Base-by-base conservation (phyloP, 2,113 vertebrate genomes). In the Pantherophis guttatus region DNA sequence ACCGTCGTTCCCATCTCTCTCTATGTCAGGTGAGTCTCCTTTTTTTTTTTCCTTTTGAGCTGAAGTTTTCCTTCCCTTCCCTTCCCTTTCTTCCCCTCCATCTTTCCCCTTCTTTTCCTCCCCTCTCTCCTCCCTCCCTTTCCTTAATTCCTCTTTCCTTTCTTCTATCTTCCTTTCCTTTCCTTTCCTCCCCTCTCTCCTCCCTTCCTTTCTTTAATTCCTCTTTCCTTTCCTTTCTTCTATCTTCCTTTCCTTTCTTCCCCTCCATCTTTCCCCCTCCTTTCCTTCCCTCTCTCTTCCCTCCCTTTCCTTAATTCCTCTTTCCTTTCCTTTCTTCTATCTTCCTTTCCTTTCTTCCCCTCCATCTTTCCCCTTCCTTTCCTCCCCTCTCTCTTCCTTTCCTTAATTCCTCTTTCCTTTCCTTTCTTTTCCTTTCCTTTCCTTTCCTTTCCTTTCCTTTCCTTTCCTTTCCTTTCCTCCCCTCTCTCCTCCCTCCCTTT, bases 1-100 rank as follows among this genome's bases (percentile, higher is more conserved):
- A 99, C 99, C 1, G 99, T 99, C 39, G 99, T 99, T 97, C 99
- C 99, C 96, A 99, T 99, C 93, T 99, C 99, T 0, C 98, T 99
- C 8, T 99, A 99, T 1, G 99, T 99, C 96, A 99, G 99, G 99
- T 99, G 97, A 3, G 11, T 12, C 5, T 88, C 24, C 13, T 9
- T 54, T 8, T 15, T 17, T 4, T 2, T 13, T 13, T 8, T 12
- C 1, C 15, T n/a, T 55, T 9, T 88, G 26, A n/a, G 21, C 5
- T 23, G 24, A 26, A 50, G 2, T 29, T 29, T 19, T 33, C 48
- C 44, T 53, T 8, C 1, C 44, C 39, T 48, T 9, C 1, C 21
- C 2, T 39, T n/a, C n/a, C n/a, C n/a, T n/a, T n/a, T n/a, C n/a
- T n/a, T n/a, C n/a, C n/a, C n/a, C n/a, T n/a, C n/a, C n/a, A n/a